Percentiles rank a stretch among this genome's conserved stretches.
Conservation (phyloP, 2,888 invertebrate species). For the Torymus auratus region DNA sequence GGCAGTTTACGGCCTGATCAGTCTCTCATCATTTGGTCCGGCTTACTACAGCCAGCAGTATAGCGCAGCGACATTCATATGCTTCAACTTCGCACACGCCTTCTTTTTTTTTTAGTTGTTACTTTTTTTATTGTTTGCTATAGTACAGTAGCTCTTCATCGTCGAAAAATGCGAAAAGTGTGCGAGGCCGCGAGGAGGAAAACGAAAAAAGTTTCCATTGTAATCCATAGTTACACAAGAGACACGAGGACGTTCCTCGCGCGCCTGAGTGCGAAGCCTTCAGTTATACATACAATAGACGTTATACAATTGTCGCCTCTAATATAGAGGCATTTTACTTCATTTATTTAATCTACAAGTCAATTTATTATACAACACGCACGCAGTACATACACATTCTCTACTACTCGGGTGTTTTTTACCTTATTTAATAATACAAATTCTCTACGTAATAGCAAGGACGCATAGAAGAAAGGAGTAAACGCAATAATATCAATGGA, state of each 20-base stretch:
- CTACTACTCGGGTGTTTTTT: constrained; percentile 27
- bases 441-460: constrained; percentile 14
- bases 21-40: constrained; percentile 55
- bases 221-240: not conserved
- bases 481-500: constrained; percentile 45
- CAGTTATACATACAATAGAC: constrained; percentile 57
- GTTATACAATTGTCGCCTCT: constrained; percentile 63
- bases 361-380: constrained; percentile 53
- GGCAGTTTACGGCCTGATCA: constrained; percentile 59
- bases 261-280: constrained; percentile 32
- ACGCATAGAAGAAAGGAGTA: constrained; percentile 27
- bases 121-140: too few relatives aligned
- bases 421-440: constrained; percentile 13
- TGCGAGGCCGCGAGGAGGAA: constrained; percentile 13
- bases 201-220: constrained; percentile 42
- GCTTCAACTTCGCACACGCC: constrained; percentile 41
- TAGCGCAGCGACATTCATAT: constrained; percentile 46
- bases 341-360: constrained; percentile 54
- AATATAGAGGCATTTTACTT: constrained; percentile 68
- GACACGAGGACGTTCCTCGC: constrained; percentile 9
- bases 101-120: too few relatives aligned
- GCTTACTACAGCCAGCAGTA: constrained; percentile 48
- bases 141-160: not conserved
- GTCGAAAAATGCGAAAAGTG: constrained; percentile 35
- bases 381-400: constrained; percentile 51